Percentiles rank a stretch among this genome's conserved stretches.
These are phyloP conservation scores for Hipparchia sbordonii DNA, from an alignment of 2,888 invertebrate species.

Conservation along the genomic window DNA sequence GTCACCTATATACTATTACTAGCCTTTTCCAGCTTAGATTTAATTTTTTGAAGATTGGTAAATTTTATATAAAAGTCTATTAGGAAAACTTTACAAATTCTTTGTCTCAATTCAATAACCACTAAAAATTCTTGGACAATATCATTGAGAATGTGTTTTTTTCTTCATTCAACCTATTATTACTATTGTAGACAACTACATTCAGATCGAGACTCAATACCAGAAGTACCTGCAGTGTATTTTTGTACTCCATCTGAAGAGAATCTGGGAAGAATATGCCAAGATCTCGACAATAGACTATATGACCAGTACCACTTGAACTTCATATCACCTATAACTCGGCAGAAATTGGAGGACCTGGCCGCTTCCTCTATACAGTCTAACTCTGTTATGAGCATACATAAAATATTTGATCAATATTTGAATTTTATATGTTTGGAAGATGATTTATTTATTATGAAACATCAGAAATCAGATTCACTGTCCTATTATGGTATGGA, in stretches of 20 bases:
- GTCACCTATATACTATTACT: too few species aligned
- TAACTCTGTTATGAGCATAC: constrained; percentile 94
- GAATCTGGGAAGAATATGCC: constrained; percentile 96
- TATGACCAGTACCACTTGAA: constrained; percentile 98
- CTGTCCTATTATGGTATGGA: constrained; percentile 94
- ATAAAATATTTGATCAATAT: constrained; percentile 99
- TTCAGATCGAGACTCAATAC: constrained; percentile 95
- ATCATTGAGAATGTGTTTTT: background rate
- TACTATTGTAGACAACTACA: constrained; percentile 88
- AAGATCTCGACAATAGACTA: constrained; percentile 92
- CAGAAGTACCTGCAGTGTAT: constrained; percentile 99
- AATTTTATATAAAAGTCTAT: too few species aligned
- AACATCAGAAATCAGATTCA: constrained; percentile 95
- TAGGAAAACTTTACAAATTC: too few species aligned
- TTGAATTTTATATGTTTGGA: constrained; percentile 98
- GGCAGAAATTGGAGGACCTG: constrained; percentile 96
- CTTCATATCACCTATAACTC: constrained; percentile 96
- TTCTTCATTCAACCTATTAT: background rate
- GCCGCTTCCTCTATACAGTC: constrained; percentile 96
- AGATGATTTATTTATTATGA: constrained; percentile 97
- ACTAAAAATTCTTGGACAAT: too few species aligned
- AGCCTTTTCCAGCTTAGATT: too few species aligned
- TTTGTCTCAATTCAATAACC: too few species aligned
- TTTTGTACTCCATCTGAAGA: constrained; percentile 98
- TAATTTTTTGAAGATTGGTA: too few species aligned